A percentile compares a stretch with the other conserved stretches of the same genome.
Conservation (phyloP, 2,797 vertebrate genomes). For the Urocyon cinereoargenteus region DNA sequence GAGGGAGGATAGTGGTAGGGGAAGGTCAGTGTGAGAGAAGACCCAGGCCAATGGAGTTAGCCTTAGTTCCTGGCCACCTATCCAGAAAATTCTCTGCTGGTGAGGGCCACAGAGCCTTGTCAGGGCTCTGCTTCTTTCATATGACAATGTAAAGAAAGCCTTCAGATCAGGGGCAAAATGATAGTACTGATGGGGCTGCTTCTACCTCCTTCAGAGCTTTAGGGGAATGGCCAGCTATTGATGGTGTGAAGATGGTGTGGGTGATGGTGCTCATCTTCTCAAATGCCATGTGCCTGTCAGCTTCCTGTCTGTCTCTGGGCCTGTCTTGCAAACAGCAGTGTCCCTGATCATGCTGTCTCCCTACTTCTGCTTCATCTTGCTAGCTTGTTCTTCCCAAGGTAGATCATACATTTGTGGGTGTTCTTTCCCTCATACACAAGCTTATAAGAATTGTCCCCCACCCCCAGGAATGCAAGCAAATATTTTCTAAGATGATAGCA, state of each 20-base stretch:
- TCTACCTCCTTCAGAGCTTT: fast-evolving
- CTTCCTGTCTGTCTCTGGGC: background rate
- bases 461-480: slow-evolving; percentile 71
- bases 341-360: background rate
- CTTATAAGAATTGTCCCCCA: slow-evolving; percentile 57
- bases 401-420: background rate
- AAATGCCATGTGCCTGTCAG: background rate
- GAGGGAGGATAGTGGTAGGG: background rate
- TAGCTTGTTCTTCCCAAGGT: background rate
- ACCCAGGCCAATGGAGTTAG: background rate
- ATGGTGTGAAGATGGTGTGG: background rate
- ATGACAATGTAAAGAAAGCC: background rate
- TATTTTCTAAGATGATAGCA: slow-evolving; percentile 74
- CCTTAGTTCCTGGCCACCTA: background rate
- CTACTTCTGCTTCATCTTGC: background rate
- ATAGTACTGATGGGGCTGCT: fast-evolving
- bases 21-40: background rate
- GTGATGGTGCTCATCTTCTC: background rate
- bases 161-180: background rate
- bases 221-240: background rate
- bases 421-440: slow-evolving; percentile 2
- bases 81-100: background rate
- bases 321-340: background rate
- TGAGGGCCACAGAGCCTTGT: background rate
- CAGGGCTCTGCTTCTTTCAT: background rate